These are phyloP conservation scores for Ericerus pela DNA, from an alignment of 1,140 invertebrate genomes.

Conservation along the genomic window DNA sequence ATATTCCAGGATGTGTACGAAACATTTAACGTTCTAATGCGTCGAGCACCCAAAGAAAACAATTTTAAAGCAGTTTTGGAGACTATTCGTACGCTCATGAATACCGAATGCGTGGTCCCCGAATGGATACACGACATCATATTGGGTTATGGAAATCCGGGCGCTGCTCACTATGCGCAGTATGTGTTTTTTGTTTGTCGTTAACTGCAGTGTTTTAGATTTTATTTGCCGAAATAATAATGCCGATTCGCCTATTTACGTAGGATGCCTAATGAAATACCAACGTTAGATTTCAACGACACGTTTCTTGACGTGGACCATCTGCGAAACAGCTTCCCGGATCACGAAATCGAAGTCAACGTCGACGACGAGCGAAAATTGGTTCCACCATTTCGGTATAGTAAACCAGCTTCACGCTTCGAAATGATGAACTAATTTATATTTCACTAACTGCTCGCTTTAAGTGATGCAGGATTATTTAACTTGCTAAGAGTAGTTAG, in stretches of 20 bases:
- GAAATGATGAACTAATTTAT: too few relatives aligned
- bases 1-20: conserved; percentile 70
- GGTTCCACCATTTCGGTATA: conserved; percentile 67
- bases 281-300: conserved; percentile 89
- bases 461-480: too few relatives aligned
- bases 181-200: conserved; percentile 27
- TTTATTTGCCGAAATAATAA: neutral
- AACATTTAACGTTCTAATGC: conserved; percentile 93
- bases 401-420: too few relatives aligned
- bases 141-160: conserved; percentile 92
- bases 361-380: conserved; percentile 49
- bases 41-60: conserved; percentile 97
- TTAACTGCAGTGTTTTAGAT: neutral
- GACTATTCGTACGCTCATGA: conserved; percentile 97
- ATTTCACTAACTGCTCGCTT: too few relatives aligned
- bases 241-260: conserved; percentile 18
- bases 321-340: conserved; percentile 71
- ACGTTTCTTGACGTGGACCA: conserved; percentile 91
- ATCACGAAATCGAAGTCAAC: conserved; percentile 52
- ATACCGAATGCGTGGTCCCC: conserved; percentile 96
- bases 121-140: conserved; percentile 98
- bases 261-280: conserved; percentile 60
- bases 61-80: conserved; percentile 99
- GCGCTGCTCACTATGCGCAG: conserved; percentile 85
- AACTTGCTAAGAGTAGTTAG: too few relatives aligned